Evolutionary conservation across 2,797 vertebrate species (phyloP), one percentile per base, ranked within the genome.

Genomic region (Cossypha polioptera): DNA sequence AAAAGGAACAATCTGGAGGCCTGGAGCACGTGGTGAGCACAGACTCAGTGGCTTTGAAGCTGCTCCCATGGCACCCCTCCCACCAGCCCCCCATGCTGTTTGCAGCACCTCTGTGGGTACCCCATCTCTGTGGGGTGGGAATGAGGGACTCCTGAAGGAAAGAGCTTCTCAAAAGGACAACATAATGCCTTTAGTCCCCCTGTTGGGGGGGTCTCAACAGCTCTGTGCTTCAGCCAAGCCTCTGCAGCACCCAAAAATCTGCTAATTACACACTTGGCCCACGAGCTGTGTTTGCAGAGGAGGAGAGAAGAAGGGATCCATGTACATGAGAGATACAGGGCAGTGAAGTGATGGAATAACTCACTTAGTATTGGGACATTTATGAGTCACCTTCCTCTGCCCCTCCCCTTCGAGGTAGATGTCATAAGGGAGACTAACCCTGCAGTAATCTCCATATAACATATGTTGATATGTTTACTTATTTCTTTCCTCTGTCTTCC

Each of bases 311-410:
- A 86, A 82, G 65, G 36, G 43, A 75, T 75, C n/a, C 1, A 0
- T 42, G 66, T 43, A 12, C 72, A 55, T 26, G 72, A 2, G 5
- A 94, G 85, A 91, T 71, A 68, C 67, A 89, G 66, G 84, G 48
- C 62, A 91, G 79, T 96, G 95, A 96, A 92, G 89, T 40, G 95
- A 92, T 94, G 96, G 96, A 96, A 96, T 95, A 95, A 93, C 55
- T 96, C 92, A 84, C 69, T 92, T 86, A n/a, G 76, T 53, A 29
- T 2, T 94, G 92, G 87, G 95, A 95, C 94, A 94, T 86, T 94
- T 73, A 91, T 96, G 92, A 96, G 92, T 96, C 96, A 97, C 92
- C 73, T 92, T 96, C 93, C 92, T 90, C 92, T 92, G 95, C 84
- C 73, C 87, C 73, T 96, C 82, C 94, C 85, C 95, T 96, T 76